Evolutionary conservation across 1,140 invertebrate species (phyloP).

Genomic region (Manduca sexta): DNA sequence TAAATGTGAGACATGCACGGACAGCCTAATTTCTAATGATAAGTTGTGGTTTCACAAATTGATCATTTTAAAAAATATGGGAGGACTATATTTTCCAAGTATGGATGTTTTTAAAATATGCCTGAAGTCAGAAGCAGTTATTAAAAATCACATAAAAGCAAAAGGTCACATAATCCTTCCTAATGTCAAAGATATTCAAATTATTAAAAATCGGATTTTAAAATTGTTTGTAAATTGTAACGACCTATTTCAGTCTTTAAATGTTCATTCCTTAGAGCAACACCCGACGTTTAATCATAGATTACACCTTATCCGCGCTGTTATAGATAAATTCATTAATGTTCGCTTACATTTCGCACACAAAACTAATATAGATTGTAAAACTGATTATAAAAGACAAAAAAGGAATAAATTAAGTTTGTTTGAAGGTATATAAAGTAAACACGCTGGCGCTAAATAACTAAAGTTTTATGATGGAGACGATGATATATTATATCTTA

Average conservation of each 20-base stretch:
- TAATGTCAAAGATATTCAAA: slow-evolving; percentile 3
- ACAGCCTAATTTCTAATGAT: slow-evolving; percentile 5
- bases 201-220: slow-evolving; percentile 6
- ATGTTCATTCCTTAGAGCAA: slow-evolving; percentile 7
- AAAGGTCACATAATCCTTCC: slow-evolving; percentile 3
- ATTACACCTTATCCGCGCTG: slow-evolving; percentile 1
- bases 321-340: slow-evolving; percentile 8
- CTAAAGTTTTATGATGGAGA: no score
- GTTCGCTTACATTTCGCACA: slow-evolving; percentile 6
- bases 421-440: slow-evolving; percentile 9
- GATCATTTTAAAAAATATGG: slow-evolving; percentile 17
- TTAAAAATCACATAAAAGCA: slow-evolving; percentile 11
- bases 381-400: slow-evolving; percentile 3
- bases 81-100: slow-evolving; percentile 9
- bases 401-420: slow-evolving; percentile 9
- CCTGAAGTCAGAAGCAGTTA: slow-evolving; percentile 1
- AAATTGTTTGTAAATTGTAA: slow-evolving; percentile 6
- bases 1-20: slow-evolving; percentile 13
- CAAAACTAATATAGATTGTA: neutral
- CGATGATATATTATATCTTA: no score
- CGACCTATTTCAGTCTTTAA: slow-evolving; percentile 3
- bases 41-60: slow-evolving; percentile 19
- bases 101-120: slow-evolving; percentile 8
- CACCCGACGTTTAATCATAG: slow-evolving; percentile 1
- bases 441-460: no score